A percentile compares a stretch with the other conserved stretches of the same genome.
Conservation (phyloP, 2,888 invertebrate genomes). For the Metalampra italica region DNA sequence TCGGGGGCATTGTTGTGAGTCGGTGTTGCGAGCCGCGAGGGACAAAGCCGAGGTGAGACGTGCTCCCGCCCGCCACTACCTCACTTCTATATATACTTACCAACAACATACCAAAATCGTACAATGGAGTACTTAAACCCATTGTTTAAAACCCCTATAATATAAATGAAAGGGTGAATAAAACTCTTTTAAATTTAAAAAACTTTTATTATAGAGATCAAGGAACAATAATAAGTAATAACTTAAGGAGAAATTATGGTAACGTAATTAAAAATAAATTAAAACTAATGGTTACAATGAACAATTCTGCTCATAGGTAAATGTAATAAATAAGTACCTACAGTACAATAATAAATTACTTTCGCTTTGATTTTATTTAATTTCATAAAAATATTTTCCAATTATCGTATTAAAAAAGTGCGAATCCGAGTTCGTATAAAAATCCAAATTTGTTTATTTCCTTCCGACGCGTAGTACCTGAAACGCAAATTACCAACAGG, state of each 20-base stretch:
- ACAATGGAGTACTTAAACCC: neutral
- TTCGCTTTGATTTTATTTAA: neutral
- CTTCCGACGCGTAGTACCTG: no score
- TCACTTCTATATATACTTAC: neutral
- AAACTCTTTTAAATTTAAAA: neutral
- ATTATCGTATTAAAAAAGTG: neutral
- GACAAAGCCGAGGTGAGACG: neutral
- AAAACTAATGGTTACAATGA: neutral
- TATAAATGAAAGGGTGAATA: neutral
- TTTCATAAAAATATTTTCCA: neutral
- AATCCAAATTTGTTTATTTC: no score
- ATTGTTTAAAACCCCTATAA: neutral
- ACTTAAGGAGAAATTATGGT: neutral
- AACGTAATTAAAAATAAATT: constrained; percentile 1
- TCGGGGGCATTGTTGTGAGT: constrained; percentile 2
- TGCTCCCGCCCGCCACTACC: neutral
- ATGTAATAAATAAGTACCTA: no score
- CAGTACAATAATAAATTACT: neutral
- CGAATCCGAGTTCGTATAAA: no score
- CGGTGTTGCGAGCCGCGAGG: neutral
- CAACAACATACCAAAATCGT: neutral
- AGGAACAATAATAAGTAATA: neutral
- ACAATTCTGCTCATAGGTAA: no score
- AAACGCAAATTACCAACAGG: no score
- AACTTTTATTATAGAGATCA: neutral